Conservation (phyloP, 2,113 vertebrate species). For the Pyrgilauda ruficollis region DNA sequence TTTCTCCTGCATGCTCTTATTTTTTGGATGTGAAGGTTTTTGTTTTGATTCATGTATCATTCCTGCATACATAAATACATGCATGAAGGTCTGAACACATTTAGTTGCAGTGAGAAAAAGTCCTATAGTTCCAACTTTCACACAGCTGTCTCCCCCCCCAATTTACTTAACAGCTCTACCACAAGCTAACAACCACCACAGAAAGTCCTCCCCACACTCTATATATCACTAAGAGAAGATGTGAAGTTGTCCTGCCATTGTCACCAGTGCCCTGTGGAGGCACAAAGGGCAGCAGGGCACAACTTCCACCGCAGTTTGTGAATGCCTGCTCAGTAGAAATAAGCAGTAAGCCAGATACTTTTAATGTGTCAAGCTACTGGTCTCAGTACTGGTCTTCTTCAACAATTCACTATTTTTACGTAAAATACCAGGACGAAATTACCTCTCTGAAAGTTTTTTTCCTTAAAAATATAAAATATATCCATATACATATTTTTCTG, state of each 20-base stretch:
- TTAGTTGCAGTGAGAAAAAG: not conserved
- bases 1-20: not conserved
- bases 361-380: not conserved
- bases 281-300: not conserved
- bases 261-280: not conserved
- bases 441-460: not conserved
- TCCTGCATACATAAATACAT: not conserved
- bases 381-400: not conserved
- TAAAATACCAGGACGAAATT: not conserved
- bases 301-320: rapidly evolving
- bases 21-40: not conserved
- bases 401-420: not conserved
- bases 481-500: not conserved
- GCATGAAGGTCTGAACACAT: not conserved
- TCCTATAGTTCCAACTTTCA: not conserved
- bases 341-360: not conserved
- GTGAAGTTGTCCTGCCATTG: not conserved
- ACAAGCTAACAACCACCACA: not conserved
- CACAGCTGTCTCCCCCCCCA: rapidly evolving
- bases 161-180: not conserved
- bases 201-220: not conserved
- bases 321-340: not conserved
- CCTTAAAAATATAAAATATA: not conserved
- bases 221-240: not conserved
- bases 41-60: not conserved